phyloP scores from a whole-genome alignment of 2,888 invertebrate genomes.

The Ctenicera cuprea region DNA sequence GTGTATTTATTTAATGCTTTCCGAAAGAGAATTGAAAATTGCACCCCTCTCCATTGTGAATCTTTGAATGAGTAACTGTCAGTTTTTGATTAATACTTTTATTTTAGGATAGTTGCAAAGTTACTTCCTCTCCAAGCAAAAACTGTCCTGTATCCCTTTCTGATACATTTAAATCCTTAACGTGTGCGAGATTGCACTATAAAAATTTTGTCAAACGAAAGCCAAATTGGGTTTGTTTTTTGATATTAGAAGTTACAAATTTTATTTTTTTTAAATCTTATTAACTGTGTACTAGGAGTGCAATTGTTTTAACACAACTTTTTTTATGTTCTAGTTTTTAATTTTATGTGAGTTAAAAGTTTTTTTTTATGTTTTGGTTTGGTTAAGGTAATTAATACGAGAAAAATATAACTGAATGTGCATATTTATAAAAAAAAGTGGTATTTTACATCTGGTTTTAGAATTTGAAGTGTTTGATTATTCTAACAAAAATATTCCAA shows the following conservation, averaged over 20 bases:
- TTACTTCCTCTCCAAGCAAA: background rate
- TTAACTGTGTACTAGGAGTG: background rate
- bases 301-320: background rate
- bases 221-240: background rate
- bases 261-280: background rate
- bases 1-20: background rate
- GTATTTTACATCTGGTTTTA: no score
- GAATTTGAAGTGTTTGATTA: no score
- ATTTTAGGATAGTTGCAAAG: background rate
- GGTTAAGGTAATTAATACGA: no score
- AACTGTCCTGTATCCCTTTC: constrained; percentile 41
- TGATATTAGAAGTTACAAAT: background rate
- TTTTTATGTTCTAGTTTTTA: no score
- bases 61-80: constrained; percentile 18
- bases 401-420: no score
- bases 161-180: constrained; percentile 12
- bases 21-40: no score
- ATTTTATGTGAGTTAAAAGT: no score
- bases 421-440: no score
- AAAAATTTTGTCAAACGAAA: background rate
- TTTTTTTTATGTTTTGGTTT: no score
- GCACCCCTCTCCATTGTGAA: background rate
- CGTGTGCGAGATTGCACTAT: background rate
- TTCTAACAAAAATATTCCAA: no score
- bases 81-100: background rate